A percentile compares a stretch with the other conserved stretches of the same genome.
These are phyloP conservation scores for Falco rusticolus DNA, from an alignment of 2,797 vertebrate species.

Conservation along the genomic window DNA sequence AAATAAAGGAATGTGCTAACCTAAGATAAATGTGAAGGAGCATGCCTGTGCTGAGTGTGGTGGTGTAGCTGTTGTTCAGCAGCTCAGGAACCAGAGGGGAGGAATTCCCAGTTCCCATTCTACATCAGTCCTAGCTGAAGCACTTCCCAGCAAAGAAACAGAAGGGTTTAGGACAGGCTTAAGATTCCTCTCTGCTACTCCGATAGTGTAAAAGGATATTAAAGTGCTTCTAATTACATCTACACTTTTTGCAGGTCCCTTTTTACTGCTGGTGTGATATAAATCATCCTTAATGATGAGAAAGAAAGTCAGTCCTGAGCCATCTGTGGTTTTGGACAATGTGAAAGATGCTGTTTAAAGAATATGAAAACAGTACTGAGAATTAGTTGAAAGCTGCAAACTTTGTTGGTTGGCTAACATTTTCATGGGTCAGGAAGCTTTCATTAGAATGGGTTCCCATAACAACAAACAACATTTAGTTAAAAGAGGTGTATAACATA, in stretches of 20 bases:
- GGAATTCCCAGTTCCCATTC: neutral
- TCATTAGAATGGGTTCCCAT: neutral
- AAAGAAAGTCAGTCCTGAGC: neutral
- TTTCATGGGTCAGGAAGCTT: neutral
- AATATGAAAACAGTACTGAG: neutral
- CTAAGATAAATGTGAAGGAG: slow-evolving; percentile 24
- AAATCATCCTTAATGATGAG: neutral
- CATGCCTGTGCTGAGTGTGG: neutral
- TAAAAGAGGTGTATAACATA: neutral
- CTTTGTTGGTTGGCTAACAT: neutral
- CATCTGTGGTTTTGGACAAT: neutral
- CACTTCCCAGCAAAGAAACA: neutral
- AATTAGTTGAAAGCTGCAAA: neutral
- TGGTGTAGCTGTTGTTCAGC: neutral
- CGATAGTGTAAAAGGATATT: neutral
- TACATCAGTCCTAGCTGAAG: neutral
- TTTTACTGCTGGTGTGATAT: neutral
- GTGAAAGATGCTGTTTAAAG: neutral
- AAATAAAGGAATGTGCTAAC: slow-evolving; percentile 57
- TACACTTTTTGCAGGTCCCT: neutral
- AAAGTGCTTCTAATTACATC: neutral
- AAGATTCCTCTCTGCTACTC: neutral
- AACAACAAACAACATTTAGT: neutral
- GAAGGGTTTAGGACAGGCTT: neutral
- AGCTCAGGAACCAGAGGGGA: neutral